Base-by-base conservation (phyloP, 1,140 invertebrate genomes). In the Euschistus heros region DNA sequence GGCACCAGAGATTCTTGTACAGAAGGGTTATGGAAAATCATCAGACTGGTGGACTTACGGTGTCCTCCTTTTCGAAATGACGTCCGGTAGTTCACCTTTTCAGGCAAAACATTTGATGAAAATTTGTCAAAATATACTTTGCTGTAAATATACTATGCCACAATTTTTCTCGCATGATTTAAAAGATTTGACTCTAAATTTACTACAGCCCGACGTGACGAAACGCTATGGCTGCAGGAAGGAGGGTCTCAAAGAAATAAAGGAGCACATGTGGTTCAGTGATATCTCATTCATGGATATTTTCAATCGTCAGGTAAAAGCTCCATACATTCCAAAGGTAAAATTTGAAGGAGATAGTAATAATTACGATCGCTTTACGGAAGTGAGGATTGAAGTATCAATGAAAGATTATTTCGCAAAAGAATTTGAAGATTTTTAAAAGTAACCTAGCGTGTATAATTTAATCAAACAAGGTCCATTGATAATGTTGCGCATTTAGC, bases 1-100 rank as follows among this genome's bases (percentile, higher is more conserved):
- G 55, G 93, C 94, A 0, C 94, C 94, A 0, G 94, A 97, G 79
- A 86, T 97, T 42, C 94, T 98, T 68, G 79, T 95, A 61, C 92
- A 88, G 69, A 97, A 94, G 75, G 94, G 94, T 0, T 98, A 98
- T 76, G 92, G 94, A 59, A 92, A 91, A 73, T 89, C 94, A 4
- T 94, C 97, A 0, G 96, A 98, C 72, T 97, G 93, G 94, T 97
- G 94, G 94, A 91, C 92, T 8, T 84, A 94, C 55, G 94, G 94
- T 0, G 87, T 97, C 0, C 76, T 97, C 2, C 75, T 92, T 6
- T 92, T 81, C 75, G 90, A 93, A 76, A 89, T 93, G 85, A 85
- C 86, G 63, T 84, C 87, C 8, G 89, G 91, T 0, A 85, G 84
- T 71, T 83, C 88, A 0, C 94, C 94, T 0, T 97, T 97, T 74